Evolutionary conservation across 1,140 invertebrate species (phyloP), one percentile per base, ranked within the genome.

Genomic region (Pseudomyrmex flavicornis): DNA sequence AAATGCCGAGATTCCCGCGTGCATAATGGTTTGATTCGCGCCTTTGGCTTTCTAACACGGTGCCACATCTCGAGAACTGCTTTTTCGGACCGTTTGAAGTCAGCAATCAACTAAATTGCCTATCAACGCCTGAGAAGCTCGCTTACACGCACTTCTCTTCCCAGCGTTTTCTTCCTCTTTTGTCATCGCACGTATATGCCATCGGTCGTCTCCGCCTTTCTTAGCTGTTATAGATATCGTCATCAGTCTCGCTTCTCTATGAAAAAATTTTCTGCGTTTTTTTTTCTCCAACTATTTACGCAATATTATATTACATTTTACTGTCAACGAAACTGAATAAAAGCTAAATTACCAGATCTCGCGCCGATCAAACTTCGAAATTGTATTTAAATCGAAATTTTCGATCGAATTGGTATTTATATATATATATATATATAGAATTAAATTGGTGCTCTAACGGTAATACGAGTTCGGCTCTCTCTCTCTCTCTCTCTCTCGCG

Each of bases 91-190:
- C 88, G 91, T 94, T 94, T 93, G 92, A 94, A 93, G 92, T 92
- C 91, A 89, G 93, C 93, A 94, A 94, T 94, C 94, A 94, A 91
- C 90, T 92, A 92, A 92, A 94, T 94, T 94, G 92, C 93, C 93
- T 94, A 94, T 94, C 93, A 93, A 94, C 92, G 88, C 90, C 90
- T 84, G 90, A 91, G 87, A 75, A 86, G 77, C 74, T 73, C 73
- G 85, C 65, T 85, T 35, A 35, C 72, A 76, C 77, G 59, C 82
- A 63, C 83, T 86, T 87, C 82, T 76, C 79, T 86, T 84, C 69
- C 63, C 79, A 50, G 61, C 66, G 20, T 86, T 80, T 84, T 88
- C 82, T 88, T 83, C 63, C 72, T 76, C 72, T 35, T 70, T 76
- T 82, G 13, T 52, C 72, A 61, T 88, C 83, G n/a, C 74, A 59